These are phyloP conservation scores for Bradypodion ventrale DNA, from an alignment of 2,797 vertebrate genomes.

Conservation along the genomic window DNA sequence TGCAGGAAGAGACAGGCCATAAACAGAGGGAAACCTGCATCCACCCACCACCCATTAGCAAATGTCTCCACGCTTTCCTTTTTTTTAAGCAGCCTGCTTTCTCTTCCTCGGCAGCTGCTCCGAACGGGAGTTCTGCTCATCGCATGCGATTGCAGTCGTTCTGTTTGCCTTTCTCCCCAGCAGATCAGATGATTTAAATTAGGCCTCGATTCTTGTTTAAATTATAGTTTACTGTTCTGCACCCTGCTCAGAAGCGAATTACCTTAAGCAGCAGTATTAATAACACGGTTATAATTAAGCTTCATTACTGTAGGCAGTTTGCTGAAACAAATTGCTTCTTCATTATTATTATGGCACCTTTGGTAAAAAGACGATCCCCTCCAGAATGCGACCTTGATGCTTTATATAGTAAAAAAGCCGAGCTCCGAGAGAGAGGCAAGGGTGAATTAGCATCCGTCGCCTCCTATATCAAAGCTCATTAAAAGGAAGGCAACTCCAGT, in stretches of 20 bases:
- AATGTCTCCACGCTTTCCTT: background rate
- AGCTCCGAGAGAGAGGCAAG: constrained; percentile 78
- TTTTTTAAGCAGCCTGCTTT: background rate
- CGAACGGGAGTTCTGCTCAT: constrained; percentile 14
- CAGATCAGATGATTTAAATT: constrained; percentile 79
- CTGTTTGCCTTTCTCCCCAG: constrained; percentile 75
- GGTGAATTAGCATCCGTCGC: constrained; percentile 81
- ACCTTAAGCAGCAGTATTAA: constrained; percentile 86
- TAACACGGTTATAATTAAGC: constrained; percentile 86
- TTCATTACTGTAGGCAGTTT: constrained; percentile 86
- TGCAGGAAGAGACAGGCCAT: no score
- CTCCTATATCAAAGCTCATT: constrained; percentile 79
- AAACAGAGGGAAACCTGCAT: background rate
- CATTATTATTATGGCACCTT: constrained; percentile 86
- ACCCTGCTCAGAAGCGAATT: constrained; percentile 82
- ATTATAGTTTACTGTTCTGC: constrained; percentile 85
- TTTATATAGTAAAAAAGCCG: constrained; percentile 81
- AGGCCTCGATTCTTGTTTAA: constrained; percentile 84
- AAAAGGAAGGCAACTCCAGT: constrained; percentile 74
- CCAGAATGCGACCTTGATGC: constrained; percentile 83
- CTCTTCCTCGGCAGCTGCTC: constrained; percentile 29
- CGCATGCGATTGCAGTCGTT: constrained; percentile 44
- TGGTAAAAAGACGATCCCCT: constrained; percentile 84
- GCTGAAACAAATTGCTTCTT: constrained; percentile 86
- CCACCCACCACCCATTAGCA: background rate